Conservation (phyloP, 2,113 vertebrate species). For the Neotoma lepida region DNA sequence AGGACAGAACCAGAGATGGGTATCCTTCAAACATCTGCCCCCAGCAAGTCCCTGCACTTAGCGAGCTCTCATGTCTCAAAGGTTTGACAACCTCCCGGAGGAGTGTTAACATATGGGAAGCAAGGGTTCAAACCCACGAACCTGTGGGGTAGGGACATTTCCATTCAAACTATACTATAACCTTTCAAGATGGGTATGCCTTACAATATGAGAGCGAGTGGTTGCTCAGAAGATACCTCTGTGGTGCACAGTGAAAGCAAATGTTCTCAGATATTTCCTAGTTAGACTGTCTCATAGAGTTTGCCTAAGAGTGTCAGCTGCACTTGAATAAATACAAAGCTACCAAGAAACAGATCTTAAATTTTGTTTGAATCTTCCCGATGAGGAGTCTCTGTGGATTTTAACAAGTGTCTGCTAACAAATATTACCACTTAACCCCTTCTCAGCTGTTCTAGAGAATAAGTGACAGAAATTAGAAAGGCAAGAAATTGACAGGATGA, state of each 20-base stretch:
- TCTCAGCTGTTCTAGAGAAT: not conserved
- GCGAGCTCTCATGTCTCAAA: not conserved
- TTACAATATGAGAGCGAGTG: not conserved
- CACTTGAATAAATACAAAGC: not conserved
- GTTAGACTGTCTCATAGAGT: not conserved
- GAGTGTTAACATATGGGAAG: not conserved
- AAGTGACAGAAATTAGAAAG: not conserved
- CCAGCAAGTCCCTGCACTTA: not conserved
- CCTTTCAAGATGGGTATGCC: not conserved
- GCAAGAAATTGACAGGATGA: not conserved
- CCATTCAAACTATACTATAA: too few species aligned
- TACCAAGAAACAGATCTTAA: not conserved
- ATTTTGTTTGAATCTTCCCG: not conserved
- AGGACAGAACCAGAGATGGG: not conserved
- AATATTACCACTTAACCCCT: not conserved
- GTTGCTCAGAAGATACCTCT: not conserved
- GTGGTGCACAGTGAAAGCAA: not conserved
- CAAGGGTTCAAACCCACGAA: not conserved
- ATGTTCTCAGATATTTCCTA: not conserved
- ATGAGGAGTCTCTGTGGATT: not conserved
- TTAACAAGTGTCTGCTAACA: not conserved
- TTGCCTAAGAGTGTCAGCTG: not conserved
- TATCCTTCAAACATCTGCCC: not conserved
- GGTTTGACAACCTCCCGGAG: not conserved
- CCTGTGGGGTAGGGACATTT: not conserved